Percentiles rank a stretch among this genome's conserved stretches.
Evolutionary conservation across 2,888 invertebrate genomes (phyloP).

Genomic region (Clunio marinus): DNA sequence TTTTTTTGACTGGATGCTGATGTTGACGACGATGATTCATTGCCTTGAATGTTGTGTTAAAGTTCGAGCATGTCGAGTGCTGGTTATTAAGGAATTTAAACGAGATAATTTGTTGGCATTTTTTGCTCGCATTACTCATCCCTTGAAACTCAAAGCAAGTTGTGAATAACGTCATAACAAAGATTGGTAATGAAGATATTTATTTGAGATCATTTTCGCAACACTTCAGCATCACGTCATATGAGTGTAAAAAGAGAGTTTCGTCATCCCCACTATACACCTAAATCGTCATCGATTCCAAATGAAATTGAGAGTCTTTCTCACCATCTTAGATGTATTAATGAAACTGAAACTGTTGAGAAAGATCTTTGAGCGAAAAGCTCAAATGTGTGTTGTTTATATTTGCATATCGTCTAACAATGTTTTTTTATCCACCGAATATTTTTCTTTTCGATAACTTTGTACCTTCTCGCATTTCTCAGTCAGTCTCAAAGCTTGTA

Average conservation of each 20-base stretch:
- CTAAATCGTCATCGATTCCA: neutral
- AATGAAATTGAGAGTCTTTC: slow-evolving; percentile 20
- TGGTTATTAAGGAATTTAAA: neutral
- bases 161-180: neutral
- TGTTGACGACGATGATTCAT: too few relatives aligned
- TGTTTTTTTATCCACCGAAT: neutral
- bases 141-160: neutral
- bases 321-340: neutral
- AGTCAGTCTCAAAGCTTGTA: slow-evolving; percentile 3
- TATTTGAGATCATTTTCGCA: neutral
- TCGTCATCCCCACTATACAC: slow-evolving; percentile 1
- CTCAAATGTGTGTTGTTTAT: slow-evolving; percentile 7
- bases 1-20: too few relatives aligned
- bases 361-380: slow-evolving; percentile 20
- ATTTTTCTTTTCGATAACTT: too few relatives aligned
- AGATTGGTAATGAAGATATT: neutral
- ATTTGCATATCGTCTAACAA: slow-evolving; percentile 26
- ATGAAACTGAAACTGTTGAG: neutral
- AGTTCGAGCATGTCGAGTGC: neutral
- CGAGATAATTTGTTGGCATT: slow-evolving; percentile 5
- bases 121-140: slow-evolving; percentile 6
- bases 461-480: slow-evolving; percentile 20
- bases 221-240: slow-evolving; percentile 15
- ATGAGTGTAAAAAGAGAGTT: neutral
- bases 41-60: neutral